Evolutionary conservation across 1,140 invertebrate species (phyloP).

Genomic region (Aphelinus atriplicis): DNA sequence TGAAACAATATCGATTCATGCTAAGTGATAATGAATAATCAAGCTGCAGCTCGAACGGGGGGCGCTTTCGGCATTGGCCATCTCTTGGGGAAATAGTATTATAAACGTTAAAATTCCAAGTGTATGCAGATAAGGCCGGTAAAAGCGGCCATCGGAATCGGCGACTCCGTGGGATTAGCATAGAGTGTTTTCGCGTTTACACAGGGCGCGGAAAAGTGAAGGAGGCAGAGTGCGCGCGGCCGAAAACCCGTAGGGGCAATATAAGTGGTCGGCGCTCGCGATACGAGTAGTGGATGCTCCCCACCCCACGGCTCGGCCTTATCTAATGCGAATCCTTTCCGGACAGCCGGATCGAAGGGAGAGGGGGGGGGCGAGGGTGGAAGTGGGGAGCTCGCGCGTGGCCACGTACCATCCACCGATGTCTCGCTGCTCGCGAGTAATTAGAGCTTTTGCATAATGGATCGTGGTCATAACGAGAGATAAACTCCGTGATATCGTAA

Average conservation of each 20-base stretch:
- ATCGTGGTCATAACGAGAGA: constrained; percentile 38
- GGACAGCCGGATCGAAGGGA: constrained; percentile 15
- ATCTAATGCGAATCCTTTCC: constrained; percentile 33
- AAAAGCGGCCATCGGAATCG: constrained; percentile 15
- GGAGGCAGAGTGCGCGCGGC: background rate
- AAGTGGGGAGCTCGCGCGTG: background rate
- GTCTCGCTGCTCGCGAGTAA: constrained; percentile 25
- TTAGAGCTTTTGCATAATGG: constrained; percentile 42
- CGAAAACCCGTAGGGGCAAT: background rate
- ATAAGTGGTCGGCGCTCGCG: background rate
- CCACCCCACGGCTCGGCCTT: constrained; percentile 2
- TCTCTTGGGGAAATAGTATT: background rate
- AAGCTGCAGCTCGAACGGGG: too few species aligned
- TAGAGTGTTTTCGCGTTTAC: constrained; percentile 13
- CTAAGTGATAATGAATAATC: too few species aligned
- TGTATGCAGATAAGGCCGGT: constrained; percentile 18
- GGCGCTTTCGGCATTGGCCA: background rate
- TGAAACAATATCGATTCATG: too few species aligned
- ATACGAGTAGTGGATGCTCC: background rate
- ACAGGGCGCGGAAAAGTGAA: background rate
- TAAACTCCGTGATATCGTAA: constrained; percentile 36
- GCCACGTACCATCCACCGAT: background rate
- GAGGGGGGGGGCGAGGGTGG: background rate
- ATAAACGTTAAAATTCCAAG: constrained; percentile 2
- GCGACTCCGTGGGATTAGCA: constrained; percentile 12